These are phyloP conservation scores for Athalia circularis DNA, from an alignment of 2,888 invertebrate genomes.

Conservation along the genomic window DNA sequence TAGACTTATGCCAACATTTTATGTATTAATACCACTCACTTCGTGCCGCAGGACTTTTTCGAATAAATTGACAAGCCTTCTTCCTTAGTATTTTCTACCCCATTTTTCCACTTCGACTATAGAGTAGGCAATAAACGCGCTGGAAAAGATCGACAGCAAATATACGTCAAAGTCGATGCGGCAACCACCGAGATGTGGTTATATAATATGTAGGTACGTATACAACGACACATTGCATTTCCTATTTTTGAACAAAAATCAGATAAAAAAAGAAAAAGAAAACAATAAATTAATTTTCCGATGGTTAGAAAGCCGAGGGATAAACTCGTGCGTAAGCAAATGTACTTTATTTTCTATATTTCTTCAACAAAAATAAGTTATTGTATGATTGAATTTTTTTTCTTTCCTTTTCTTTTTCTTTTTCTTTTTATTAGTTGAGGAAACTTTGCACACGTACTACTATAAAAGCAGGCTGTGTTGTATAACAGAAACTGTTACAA, in stretches of 20 bases:
- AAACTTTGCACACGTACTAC: too few species aligned
- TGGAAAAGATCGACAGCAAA: neutral
- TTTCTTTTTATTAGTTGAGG: neutral
- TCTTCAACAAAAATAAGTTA: neutral
- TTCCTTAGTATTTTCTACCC: neutral
- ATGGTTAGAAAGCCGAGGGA: too few species aligned
- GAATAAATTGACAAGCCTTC: neutral
- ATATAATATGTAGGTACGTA: too few species aligned
- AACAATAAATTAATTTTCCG: too few species aligned
- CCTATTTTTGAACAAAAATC: too few species aligned
- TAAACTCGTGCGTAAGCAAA: too few species aligned
- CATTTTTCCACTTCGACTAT: neutral
- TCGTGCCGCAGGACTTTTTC: neutral
- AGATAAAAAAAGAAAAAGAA: too few species aligned
- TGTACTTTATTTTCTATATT: too few species aligned
- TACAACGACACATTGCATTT: too few species aligned
- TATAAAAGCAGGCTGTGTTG: too few species aligned
- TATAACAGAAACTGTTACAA: neutral
- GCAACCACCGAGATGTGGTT: neutral
- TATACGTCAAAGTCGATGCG: neutral
- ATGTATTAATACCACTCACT: conserved; percentile 11
- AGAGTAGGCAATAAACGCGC: neutral
- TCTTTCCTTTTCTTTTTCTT: neutral
- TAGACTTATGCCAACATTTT: conserved; percentile 47
- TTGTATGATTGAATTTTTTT: neutral